These are phyloP conservation scores for Drosophila cardini DNA, from an alignment of 1,140 invertebrate genomes.

Conservation along the genomic window DNA sequence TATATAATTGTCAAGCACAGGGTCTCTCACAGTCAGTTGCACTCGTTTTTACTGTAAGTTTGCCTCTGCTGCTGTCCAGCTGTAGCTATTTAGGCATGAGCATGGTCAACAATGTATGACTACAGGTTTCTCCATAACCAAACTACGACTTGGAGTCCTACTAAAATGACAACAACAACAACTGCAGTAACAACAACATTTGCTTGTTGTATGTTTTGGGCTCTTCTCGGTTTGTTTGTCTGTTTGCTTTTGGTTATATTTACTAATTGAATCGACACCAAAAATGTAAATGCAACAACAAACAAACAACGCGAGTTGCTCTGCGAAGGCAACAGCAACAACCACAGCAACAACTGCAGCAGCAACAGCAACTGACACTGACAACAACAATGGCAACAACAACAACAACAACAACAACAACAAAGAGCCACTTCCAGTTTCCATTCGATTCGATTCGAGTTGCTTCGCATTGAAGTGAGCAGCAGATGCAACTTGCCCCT, in stretches of 20 bases:
- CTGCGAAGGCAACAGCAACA: conserved; percentile 39
- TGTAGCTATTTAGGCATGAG: conserved; percentile 79
- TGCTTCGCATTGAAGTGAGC: conserved; percentile 36
- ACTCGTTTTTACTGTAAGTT: conserved; percentile 35
- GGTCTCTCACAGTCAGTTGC: conserved; percentile 7
- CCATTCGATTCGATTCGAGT: conserved; percentile 22
- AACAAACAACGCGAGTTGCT: conserved; percentile 50
- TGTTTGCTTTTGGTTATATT: conserved; percentile 84
- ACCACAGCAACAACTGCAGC: conserved; percentile 35
- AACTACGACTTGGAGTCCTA: neutral
- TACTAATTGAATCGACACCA: conserved; percentile 85
- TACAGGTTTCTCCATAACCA: conserved; percentile 67
- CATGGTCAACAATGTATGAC: conserved; percentile 75
- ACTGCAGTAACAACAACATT: neutral
- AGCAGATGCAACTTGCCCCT: conserved; percentile 24
- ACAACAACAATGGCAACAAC: conserved; percentile 55
- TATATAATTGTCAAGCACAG: too few species aligned
- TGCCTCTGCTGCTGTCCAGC: conserved; percentile 11
- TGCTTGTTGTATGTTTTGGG: conserved; percentile 22
- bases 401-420: conserved; percentile 32
- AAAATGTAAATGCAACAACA: conserved; percentile 84
- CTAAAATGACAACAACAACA: neutral
- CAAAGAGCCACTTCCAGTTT: conserved; percentile 66
- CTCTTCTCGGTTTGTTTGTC: conserved; percentile 59
- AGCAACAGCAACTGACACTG: conserved; percentile 51